A percentile compares a stretch with the other conserved stretches of the same genome.
These are phyloP conservation scores for Trachelus stipa DNA, from an alignment of 2,888 invertebrate genomes.

Conservation along the genomic window DNA sequence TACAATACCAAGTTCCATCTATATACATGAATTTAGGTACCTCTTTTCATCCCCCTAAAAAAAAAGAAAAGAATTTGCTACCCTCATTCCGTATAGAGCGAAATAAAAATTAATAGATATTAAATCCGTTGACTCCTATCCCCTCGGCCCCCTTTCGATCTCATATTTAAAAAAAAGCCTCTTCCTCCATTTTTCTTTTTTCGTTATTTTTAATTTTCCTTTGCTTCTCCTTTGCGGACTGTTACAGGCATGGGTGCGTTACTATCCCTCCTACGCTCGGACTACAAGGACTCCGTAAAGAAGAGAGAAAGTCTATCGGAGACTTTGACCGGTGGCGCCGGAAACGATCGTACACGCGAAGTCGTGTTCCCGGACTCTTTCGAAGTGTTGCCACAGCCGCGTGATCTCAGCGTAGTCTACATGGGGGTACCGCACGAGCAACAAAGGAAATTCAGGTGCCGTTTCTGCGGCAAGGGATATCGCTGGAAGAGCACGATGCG, in stretches of 20 bases:
- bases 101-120: not conserved
- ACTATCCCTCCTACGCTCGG: constrained; percentile 58
- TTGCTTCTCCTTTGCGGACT: constrained; percentile 50
- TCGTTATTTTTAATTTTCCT: constrained; percentile 38
- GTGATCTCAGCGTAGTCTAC: constrained; percentile 63
- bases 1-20: not conserved
- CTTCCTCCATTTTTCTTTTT: constrained; percentile 40
- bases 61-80: too few relatives aligned
- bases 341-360: constrained; percentile 48
- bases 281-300: constrained; percentile 48
- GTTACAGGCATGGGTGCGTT: constrained; percentile 64
- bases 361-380: constrained; percentile 64
- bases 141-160: too few relatives aligned
- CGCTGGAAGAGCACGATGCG: constrained; percentile 88
- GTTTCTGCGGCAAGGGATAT: constrained; percentile 87
- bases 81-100: not conserved
- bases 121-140: not conserved
- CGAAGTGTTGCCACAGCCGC: constrained; percentile 63
- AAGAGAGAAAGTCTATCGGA: constrained; percentile 24
- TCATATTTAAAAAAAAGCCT: not conserved
- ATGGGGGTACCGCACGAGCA: constrained; percentile 70
- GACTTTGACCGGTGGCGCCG: constrained; percentile 29
- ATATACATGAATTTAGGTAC: not conserved
- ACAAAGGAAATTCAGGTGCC: constrained; percentile 78
- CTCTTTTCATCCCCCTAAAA: not conserved